These are phyloP conservation scores for Pipra filicauda DNA, from an alignment of 2,113 vertebrate genomes.

Conservation along the genomic window DNA sequence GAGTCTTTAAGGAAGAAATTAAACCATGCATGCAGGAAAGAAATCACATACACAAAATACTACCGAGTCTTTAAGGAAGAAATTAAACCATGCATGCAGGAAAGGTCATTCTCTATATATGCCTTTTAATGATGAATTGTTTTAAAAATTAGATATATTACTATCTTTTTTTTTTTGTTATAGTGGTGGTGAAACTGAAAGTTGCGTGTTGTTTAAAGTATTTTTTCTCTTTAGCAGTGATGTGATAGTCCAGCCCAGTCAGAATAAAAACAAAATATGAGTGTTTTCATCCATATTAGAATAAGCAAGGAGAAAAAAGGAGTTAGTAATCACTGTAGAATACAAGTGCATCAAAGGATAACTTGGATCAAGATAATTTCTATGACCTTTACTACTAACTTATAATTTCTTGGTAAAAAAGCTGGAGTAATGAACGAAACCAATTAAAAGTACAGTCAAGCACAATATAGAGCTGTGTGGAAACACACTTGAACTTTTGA, in stretches of 20 bases:
- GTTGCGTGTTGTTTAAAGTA: background rate
- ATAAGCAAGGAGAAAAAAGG: background rate
- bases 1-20: background rate
- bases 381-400: background rate
- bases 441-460: background rate
- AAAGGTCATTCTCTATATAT: background rate
- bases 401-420: background rate
- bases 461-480: background rate
- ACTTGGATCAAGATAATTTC: background rate
- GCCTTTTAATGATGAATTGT: background rate
- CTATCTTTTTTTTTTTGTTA: background rate
- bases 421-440: background rate
- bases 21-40: background rate
- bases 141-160: background rate
- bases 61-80: background rate
- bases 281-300: background rate
- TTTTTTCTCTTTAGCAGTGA: background rate
- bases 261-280: background rate
- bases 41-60: background rate
- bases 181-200: background rate
- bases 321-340: background rate
- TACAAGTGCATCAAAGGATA: background rate
- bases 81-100: background rate
- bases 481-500: slow-evolving; percentile 35
- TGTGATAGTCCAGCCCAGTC: background rate